These are phyloP conservation scores for Periophthalmus magnuspinnatus DNA, from an alignment of 2,797 vertebrate species.

Conservation along the genomic window DNA sequence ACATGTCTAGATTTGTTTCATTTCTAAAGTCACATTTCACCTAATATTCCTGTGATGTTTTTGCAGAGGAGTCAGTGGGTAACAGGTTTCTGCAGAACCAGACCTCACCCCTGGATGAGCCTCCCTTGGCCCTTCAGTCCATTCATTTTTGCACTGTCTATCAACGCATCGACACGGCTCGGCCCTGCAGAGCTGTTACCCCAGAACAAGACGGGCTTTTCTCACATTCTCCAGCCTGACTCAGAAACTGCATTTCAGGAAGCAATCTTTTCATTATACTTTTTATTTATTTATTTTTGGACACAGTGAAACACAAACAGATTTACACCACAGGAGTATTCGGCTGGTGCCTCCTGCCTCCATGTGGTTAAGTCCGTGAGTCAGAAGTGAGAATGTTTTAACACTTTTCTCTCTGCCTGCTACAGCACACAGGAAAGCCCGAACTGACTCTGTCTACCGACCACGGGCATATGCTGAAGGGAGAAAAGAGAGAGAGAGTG, in stretches of 20 bases:
- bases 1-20: not conserved
- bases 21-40: not conserved
- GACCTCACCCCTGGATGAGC: constrained; percentile 12
- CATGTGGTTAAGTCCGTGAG: constrained; percentile 91
- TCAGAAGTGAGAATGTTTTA: constrained; percentile 99
- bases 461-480: constrained; percentile 64
- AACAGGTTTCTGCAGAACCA: not conserved
- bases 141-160: constrained; percentile 11
- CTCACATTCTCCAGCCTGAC: constrained; percentile 87
- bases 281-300: constrained; percentile 45
- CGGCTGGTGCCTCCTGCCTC: constrained; percentile 82
- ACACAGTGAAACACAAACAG: constrained; percentile 76
- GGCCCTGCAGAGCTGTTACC: constrained; percentile 71
- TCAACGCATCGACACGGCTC: constrained; percentile 27
- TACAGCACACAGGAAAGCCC: constrained; percentile 77
- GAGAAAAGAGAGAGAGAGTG: constrained; percentile 21
- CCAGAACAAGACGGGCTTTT: constrained; percentile 87
- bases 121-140: constrained; percentile 10
- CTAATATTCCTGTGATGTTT: constrained; percentile 2
- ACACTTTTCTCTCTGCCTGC: constrained; percentile 86
- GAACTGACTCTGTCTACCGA: constrained; percentile 70
- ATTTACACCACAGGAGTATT: constrained; percentile 88
- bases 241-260: constrained; percentile 85
- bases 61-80: not conserved
- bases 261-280: constrained; percentile 42